These are phyloP conservation scores for Apteryx owenii DNA, from an alignment of 2,113 vertebrate genomes.

Conservation along the genomic window DNA sequence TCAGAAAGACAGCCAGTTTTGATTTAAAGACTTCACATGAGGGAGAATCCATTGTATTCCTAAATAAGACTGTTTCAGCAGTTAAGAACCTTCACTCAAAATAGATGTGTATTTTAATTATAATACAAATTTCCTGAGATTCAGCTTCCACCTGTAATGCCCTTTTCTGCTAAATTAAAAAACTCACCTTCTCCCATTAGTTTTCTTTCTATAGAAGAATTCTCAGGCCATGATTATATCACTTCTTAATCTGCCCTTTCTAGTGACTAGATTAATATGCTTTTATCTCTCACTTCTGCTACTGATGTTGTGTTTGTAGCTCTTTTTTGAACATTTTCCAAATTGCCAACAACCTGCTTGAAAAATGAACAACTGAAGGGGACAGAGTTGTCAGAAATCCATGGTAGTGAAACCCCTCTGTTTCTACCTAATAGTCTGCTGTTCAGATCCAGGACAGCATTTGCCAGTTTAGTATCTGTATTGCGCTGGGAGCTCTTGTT, in stretches of 20 bases:
- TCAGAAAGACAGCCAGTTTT: not conserved
- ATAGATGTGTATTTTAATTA: not conserved
- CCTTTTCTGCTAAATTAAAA: not conserved
- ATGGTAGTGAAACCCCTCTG: not conserved
- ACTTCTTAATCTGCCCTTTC: not conserved
- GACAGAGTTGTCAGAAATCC: not conserved
- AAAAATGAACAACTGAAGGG: not conserved
- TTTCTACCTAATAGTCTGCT: not conserved
- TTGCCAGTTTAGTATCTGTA: not conserved
- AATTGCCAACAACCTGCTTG: not conserved
- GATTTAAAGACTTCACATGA: not conserved
- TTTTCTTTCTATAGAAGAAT: not conserved
- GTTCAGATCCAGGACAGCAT: not conserved
- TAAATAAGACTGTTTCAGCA: not conserved
- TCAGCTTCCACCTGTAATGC: not conserved
- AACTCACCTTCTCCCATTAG: not conserved
- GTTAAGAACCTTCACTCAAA: not conserved
- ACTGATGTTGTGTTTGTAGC: not conserved
- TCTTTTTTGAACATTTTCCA: not conserved
- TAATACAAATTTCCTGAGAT: not conserved
- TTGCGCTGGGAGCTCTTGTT: not conserved
- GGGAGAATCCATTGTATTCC: not conserved
- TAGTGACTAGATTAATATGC: not conserved
- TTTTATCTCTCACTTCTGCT: not conserved
- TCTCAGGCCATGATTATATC: not conserved